phyloP scores from a whole-genome alignment of 2,113 vertebrate species.

The Sminthopsis crassicaudata region DNA sequence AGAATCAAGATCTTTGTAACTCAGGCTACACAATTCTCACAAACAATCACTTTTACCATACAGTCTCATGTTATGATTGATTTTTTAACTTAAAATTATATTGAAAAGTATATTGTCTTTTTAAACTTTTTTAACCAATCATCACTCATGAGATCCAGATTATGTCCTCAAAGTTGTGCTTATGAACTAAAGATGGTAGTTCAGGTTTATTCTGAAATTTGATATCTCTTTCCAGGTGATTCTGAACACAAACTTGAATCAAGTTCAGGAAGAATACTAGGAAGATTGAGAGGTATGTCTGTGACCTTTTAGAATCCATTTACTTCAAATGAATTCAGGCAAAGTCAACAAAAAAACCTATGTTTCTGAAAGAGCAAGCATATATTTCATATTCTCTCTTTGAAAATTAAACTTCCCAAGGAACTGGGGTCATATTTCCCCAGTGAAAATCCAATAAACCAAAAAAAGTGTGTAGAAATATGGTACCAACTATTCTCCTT shows the following conservation, averaged over 20 bases:
- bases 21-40: constrained; percentile 12
- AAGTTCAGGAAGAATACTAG: constrained; percentile 91
- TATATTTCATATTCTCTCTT: constrained; percentile 19
- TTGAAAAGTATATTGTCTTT: background rate
- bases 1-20: background rate
- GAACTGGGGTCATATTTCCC: background rate
- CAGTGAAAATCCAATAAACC: background rate
- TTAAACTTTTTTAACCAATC: background rate
- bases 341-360: constrained; percentile 26
- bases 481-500: background rate
- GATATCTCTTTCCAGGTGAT: constrained; percentile 84
- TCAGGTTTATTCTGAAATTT: constrained; percentile 74
- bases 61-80: background rate
- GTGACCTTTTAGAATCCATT: constrained; percentile 55
- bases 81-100: background rate
- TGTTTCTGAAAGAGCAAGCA: constrained; percentile 57
- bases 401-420: constrained; percentile 1
- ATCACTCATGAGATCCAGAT: constrained; percentile 8
- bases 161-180: constrained; percentile 48
- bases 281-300: constrained; percentile 92
- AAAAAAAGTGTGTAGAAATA: background rate
- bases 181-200: background rate
- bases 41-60: background rate
- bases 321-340: constrained; percentile 39
- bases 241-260: constrained; percentile 91